These are phyloP conservation scores for Orthosia cruda DNA, from an alignment of 2,888 invertebrate genomes.

Conservation along the genomic window DNA sequence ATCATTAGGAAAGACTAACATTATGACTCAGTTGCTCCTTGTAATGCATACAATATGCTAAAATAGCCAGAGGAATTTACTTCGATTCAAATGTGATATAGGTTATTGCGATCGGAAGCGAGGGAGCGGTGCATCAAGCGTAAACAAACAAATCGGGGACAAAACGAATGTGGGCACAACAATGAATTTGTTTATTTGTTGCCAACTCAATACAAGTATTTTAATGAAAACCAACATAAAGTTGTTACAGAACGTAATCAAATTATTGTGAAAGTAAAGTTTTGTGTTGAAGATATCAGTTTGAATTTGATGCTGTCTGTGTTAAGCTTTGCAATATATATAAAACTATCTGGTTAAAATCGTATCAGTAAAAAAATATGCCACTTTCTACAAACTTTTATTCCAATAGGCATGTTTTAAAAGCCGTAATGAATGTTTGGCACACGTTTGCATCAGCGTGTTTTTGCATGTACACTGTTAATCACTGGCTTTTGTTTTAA, in stretches of 20 bases:
- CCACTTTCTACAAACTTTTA: constrained; percentile 16
- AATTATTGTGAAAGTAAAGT: neutral
- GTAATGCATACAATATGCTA: constrained; percentile 4
- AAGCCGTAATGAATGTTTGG: constrained; percentile 62
- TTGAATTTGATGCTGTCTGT: neutral
- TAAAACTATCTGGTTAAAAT: neutral
- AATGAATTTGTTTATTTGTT: constrained; percentile 47
- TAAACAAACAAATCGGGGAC: constrained; percentile 62
- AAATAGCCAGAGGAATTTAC: constrained; percentile 14
- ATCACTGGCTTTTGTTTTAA: constrained; percentile 62
- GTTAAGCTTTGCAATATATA: neutral
- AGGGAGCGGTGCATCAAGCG: constrained; percentile 46
- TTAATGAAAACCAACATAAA: constrained; percentile 16
- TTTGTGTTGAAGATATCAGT: neutral
- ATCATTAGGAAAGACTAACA: constrained; percentile 21
- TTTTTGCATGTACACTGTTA: constrained; percentile 60
- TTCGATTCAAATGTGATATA: constrained; percentile 32
- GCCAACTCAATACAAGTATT: constrained; percentile 39
- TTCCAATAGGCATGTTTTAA: constrained; percentile 30
- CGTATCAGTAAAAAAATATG: neutral
- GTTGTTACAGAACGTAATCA: constrained; percentile 7
- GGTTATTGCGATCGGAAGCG: constrained; percentile 30
- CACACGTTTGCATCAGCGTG: constrained; percentile 60
- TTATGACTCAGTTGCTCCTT: constrained; percentile 6
- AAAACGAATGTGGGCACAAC: constrained; percentile 48